Percentiles rank a stretch among this genome's conserved stretches.
Evolutionary conservation across 2,888 invertebrate species (phyloP).

Genomic region (Peribatodes rhomboidaria): DNA sequence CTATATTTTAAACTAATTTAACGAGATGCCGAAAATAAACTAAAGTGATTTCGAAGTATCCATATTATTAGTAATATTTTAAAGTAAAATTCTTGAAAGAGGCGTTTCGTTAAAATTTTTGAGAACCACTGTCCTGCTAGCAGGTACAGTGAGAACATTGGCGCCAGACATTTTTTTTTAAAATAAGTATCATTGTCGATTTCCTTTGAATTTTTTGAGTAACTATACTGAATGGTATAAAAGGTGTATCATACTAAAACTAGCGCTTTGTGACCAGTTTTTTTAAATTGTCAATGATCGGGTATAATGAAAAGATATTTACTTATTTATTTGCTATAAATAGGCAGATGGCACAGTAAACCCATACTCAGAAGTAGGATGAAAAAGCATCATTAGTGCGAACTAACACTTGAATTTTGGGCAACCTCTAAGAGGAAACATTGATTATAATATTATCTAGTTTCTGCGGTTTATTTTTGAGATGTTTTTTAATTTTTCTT

Average conservation of each 20-base stretch:
- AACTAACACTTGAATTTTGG: too few species aligned
- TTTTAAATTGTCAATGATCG: slow-evolving; percentile 27
- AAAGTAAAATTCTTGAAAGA: background rate
- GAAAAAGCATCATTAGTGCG: too few species aligned
- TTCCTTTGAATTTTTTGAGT: slow-evolving; percentile 50
- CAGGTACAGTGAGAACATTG: slow-evolving; percentile 64
- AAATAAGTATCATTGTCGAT: slow-evolving; percentile 58
- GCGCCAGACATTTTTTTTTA: slow-evolving; percentile 75
- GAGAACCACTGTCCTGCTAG: slow-evolving; percentile 53
- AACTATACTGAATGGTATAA: slow-evolving; percentile 23
- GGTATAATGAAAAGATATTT: background rate
- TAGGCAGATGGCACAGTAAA: too few species aligned
- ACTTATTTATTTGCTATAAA: background rate
- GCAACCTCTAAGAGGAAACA: too few species aligned
- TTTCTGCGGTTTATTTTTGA: too few species aligned
- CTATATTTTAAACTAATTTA: slow-evolving; percentile 1
- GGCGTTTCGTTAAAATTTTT: slow-evolving; percentile 47
- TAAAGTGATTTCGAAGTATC: too few species aligned
- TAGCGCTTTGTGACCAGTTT: slow-evolving; percentile 11
- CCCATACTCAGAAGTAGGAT: too few species aligned
- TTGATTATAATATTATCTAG: too few species aligned
- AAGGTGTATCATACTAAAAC: slow-evolving; percentile 20
- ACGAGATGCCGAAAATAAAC: background rate
- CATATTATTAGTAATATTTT: too few species aligned
- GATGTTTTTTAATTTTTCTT: too few species aligned